Evolutionary conservation across 1,140 invertebrate species (phyloP), one percentile per base, ranked within the genome.

Genomic region (Psix sp.): DNA sequence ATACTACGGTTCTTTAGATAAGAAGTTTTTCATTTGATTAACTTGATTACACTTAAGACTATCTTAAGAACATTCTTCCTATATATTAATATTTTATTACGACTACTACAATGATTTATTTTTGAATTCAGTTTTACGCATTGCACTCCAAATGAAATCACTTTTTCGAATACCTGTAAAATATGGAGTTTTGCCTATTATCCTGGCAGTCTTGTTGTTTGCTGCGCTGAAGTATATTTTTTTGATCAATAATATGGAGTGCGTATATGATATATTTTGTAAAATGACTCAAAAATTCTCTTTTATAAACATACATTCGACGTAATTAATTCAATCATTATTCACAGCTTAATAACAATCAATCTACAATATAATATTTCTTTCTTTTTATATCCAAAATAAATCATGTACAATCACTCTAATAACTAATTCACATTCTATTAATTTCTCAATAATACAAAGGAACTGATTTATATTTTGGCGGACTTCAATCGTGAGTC

Each of bases 181-280:
- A 38, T 29, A 52, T 65, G 60, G 29, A 43, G 21, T 54, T 39
- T 45, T 54, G 0, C 60, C 60, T 36, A 65, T 65, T 45, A 52
- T 54, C 33, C 33, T 65, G 60, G 60, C 60, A 29, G 40, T 65
- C 14, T 31, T 46, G 35, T 38, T 65, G 16, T 54, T 65, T 36
- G 40, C 42, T 17, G 17, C 33, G 1, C 10, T 65, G 9, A 65
- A 65, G 60, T 65, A 65, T 65, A 65, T 14, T 48, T 31, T 48
- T 40, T 20, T 48, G 14, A 29, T 17, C 2, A 26, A 45, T 40
- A 26, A 48, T 60, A 24, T 29, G 10, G 11, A 38, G 42, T 59
- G 21, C 15, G 33, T 29, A 43, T 39, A 59, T 39, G 42, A 39
- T 38, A 14, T 31, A 46, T 59, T 46, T 59, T 51, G 14, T 54